Conservation (phyloP, 2,797 vertebrate species). For the Crenuchus spilurus region DNA sequence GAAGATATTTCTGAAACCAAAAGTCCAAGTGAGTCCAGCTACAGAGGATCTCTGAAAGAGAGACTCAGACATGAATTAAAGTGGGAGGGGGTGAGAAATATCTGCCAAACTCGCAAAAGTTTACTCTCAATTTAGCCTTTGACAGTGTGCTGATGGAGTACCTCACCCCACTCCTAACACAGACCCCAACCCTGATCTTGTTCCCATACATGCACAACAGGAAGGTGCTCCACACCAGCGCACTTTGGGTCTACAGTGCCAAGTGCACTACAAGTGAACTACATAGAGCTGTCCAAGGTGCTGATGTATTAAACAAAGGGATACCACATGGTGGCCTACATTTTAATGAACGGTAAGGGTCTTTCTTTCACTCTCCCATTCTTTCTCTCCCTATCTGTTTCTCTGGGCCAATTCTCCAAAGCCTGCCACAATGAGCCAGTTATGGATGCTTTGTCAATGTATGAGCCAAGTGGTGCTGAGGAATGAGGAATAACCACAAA, state of each 20-base stretch:
- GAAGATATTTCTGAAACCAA: conserved; percentile 16
- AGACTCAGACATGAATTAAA: neutral
- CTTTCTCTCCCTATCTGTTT: neutral
- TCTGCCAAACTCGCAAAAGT: neutral
- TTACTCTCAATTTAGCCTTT: neutral
- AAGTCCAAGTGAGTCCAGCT: conserved; percentile 9
- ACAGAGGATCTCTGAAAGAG: neutral
- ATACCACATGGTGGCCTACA: conserved; percentile 3
- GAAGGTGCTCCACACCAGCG: neutral
- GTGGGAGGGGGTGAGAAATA: neutral
- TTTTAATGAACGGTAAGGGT: neutral
- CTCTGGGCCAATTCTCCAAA: neutral
- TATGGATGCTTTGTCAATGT: too few relatives aligned
- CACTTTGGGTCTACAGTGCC: neutral
- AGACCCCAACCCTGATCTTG: neutral
- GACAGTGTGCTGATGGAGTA: conserved; percentile 4
- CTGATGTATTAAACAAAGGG: neutral
- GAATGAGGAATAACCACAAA: conserved; percentile 12
- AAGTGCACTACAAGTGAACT: neutral
- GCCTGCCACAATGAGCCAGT: too few relatives aligned
- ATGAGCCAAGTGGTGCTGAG: neutral
- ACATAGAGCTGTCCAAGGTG: too few relatives aligned
- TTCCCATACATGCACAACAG: neutral
- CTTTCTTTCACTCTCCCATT: neutral
- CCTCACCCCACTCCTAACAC: neutral